Evolutionary conservation across 2,797 vertebrate genomes (phyloP).

Genomic region (Rhabdomys pumilio): DNA sequence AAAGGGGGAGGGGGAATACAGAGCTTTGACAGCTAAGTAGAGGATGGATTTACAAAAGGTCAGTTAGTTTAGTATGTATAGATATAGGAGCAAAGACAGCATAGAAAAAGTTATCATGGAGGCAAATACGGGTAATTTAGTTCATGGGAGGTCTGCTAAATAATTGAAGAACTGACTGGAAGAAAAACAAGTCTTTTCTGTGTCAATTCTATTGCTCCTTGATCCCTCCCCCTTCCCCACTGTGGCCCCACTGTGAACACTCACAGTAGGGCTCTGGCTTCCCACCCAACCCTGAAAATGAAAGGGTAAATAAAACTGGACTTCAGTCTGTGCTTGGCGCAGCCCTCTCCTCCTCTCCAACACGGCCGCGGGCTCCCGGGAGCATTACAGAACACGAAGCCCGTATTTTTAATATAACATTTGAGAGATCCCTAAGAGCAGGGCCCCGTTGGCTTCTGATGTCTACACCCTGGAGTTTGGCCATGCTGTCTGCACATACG

Average conservation of each 20-base stretch:
- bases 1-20: no score
- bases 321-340: neutral
- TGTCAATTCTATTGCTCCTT: neutral
- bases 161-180: neutral
- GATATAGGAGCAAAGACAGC: conserved; percentile 49
- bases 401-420: conserved; percentile 68
- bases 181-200: conserved; percentile 1
- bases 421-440: conserved; percentile 44
- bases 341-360: conserved; percentile 74
- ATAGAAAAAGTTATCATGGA: conserved; percentile 6
- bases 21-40: neutral
- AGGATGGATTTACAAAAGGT: neutral
- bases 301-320: conserved; percentile 17
- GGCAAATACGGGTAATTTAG: conserved; percentile 18
- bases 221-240: neutral
- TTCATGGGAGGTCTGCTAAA: neutral
- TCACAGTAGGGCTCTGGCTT: conserved; percentile 79
- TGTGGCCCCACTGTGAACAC: neutral
- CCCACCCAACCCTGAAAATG: conserved; percentile 69
- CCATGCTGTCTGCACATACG: conserved; percentile 71
- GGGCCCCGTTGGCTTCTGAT: conserved; percentile 64
- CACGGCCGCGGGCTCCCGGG: conserved; percentile 57
- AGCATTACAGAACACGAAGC: conserved; percentile 78
- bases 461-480: conserved; percentile 41
- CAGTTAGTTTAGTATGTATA: neutral